phyloP scores from a whole-genome alignment of 2,113 vertebrate genomes.

The Glareola pratincola region DNA sequence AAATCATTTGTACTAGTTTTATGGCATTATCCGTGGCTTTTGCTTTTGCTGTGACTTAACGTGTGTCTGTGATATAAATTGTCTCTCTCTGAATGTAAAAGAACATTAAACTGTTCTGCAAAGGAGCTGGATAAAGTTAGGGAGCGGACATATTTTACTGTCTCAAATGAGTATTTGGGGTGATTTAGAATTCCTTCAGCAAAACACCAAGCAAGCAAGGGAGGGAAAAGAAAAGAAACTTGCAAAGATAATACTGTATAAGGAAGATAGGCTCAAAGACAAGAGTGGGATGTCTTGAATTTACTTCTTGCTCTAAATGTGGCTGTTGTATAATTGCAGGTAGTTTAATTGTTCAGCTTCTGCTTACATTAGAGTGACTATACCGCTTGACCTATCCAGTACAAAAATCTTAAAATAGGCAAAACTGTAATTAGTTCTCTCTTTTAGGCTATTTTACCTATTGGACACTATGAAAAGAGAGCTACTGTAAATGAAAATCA shows the following conservation, averaged over 20 bases:
- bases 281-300: neutral
- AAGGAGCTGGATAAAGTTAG: neutral
- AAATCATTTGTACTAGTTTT: neutral
- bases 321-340: neutral
- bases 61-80: neutral
- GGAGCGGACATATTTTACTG: neutral
- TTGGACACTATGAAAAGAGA: neutral
- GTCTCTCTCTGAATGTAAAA: neutral
- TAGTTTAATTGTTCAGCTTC: neutral
- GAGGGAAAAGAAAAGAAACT: accelerated
- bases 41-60: neutral
- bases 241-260: neutral
- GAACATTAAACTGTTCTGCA: neutral
- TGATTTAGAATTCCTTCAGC: neutral
- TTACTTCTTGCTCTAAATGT: neutral
- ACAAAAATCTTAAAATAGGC: neutral
- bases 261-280: neutral
- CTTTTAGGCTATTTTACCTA: neutral
- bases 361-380: neutral
- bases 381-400: neutral
- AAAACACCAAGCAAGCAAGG: accelerated
- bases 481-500: neutral
- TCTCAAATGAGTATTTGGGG: neutral
- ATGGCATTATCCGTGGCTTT: neutral
- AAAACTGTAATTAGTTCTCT: neutral